Percentiles rank a stretch among this genome's conserved stretches.
Evolutionary conservation across 2,888 invertebrate genomes (phyloP).

Genomic region (Agrochola litura): DNA sequence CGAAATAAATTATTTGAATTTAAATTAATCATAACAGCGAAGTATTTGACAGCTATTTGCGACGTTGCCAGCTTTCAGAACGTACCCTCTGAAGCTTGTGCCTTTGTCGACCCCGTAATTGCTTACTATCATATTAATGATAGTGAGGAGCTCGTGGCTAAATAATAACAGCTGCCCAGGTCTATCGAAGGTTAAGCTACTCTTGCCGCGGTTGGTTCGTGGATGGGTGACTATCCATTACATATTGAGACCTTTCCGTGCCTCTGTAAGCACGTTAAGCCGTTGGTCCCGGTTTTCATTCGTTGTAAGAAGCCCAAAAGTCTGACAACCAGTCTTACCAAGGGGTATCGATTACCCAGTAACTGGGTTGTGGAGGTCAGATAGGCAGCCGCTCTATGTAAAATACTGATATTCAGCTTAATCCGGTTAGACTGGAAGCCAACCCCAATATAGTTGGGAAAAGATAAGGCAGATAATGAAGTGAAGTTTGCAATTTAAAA

Average conservation of each 20-base stretch:
- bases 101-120: too few relatives aligned
- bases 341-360: neutral
- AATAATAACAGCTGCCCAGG: too few relatives aligned
- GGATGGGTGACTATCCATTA: too few relatives aligned
- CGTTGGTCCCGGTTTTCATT: neutral
- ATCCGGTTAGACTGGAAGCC: neutral
- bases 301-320: neutral
- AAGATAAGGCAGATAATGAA: neutral
- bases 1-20: too few relatives aligned
- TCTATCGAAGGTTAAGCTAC: too few relatives aligned
- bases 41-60: neutral
- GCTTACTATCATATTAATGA: too few relatives aligned
- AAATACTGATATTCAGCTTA: neutral
- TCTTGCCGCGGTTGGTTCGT: too few relatives aligned
- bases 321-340: neutral
- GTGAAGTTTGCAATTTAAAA: neutral
- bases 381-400: neutral
- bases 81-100: too few relatives aligned
- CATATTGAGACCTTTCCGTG: neutral
- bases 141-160: too few relatives aligned
- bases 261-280: neutral
- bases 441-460: neutral
- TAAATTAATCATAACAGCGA: too few relatives aligned
- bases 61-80: too few relatives aligned
- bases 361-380: neutral